Evolutionary conservation across 1,140 invertebrate species (phyloP).

Genomic region (Trachymyrmex septentrionalis): DNA sequence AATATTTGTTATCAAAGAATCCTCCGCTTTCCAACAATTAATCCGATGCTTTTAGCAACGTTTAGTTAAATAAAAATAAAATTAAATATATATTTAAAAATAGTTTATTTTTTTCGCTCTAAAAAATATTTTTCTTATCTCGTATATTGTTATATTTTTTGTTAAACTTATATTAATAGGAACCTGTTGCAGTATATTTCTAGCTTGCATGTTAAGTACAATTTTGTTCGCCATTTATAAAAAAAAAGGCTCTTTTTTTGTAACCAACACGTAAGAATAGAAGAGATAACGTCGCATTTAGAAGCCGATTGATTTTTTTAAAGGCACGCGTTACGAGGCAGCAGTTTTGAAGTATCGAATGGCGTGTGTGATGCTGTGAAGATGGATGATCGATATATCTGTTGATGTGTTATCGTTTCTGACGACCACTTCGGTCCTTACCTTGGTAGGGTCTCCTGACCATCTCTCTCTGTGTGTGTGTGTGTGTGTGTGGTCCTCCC

Average conservation of each 20-base stretch:
- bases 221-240: neutral
- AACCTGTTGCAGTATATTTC: slow-evolving; percentile 45
- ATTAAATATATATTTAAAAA: neutral
- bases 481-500: too few species aligned
- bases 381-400: slow-evolving; percentile 79
- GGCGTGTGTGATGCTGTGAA: slow-evolving; percentile 60
- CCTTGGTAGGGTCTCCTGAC: slow-evolving; percentile 62
- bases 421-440: slow-evolving; percentile 67
- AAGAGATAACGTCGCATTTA: neutral
- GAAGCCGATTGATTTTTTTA: slow-evolving; percentile 48
- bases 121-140: neutral
- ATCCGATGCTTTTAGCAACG: neutral
- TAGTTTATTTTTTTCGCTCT: neutral
- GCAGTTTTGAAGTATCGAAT: slow-evolving; percentile 44
- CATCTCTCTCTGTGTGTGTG: too few species aligned
- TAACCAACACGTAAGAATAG: neutral
- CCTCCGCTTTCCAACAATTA: slow-evolving; percentile 29
- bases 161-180: slow-evolving; percentile 6
- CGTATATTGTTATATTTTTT: neutral
- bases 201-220: neutral
- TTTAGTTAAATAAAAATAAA: neutral
- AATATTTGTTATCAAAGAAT: slow-evolving; percentile 33
- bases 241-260: neutral
- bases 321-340: slow-evolving; percentile 5
- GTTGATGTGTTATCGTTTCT: slow-evolving; percentile 79